Conservation (phyloP, 2,888 invertebrate genomes). For the Diarsia mendica region DNA sequence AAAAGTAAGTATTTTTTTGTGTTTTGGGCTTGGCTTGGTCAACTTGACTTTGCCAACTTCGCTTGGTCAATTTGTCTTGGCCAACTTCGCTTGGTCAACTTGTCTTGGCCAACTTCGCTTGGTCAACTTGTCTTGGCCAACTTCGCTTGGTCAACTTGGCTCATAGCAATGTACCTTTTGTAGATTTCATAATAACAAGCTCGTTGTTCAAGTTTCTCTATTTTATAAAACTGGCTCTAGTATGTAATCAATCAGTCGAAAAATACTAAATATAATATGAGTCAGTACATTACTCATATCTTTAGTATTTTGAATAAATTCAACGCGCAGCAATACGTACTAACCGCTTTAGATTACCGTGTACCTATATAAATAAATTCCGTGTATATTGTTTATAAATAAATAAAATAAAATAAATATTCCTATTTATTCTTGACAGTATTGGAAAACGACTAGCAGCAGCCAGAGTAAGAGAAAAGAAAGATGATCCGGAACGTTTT, state of each 20-base stretch:
- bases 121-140: neutral
- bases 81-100: neutral
- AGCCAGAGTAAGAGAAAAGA: constrained; percentile 20
- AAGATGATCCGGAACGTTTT: constrained; percentile 35
- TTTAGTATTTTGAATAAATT: too few relatives aligned
- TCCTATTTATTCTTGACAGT: neutral
- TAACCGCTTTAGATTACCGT: too few relatives aligned
- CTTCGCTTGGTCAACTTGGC: neutral
- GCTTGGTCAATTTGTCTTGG: too few relatives aligned
- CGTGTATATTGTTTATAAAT: neutral
- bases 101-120: neutral
- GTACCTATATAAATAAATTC: too few relatives aligned
- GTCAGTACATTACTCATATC: too few relatives aligned
- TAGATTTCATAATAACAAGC: neutral
- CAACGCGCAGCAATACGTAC: too few relatives aligned
- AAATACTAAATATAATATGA: too few relatives aligned
- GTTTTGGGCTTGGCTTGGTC: neutral
- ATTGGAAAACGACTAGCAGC: constrained; percentile 3
- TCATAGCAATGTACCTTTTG: constrained; percentile 1
- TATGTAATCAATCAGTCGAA: too few relatives aligned
- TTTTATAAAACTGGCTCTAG: too few relatives aligned
- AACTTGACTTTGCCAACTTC: neutral
- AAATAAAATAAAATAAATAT: neutral
- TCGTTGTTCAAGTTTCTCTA: neutral
- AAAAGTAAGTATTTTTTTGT: neutral